These are phyloP conservation scores for Xiphorhynchus elegans DNA, from an alignment of 2,113 vertebrate species.

Conservation along the genomic window DNA sequence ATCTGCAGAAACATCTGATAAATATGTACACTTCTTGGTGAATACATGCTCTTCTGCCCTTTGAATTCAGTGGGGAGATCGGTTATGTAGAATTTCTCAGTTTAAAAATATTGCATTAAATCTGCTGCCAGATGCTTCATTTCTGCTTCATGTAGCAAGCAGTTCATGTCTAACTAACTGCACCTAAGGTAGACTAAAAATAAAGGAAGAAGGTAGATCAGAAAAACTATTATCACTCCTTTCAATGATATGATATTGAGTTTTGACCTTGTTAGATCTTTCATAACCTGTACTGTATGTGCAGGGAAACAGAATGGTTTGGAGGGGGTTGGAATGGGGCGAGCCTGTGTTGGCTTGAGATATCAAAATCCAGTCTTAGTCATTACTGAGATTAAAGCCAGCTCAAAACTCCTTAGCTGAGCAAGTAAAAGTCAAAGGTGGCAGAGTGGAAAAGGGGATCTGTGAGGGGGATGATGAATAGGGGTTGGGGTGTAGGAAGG, in stretches of 20 bases:
- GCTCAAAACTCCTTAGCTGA: neutral
- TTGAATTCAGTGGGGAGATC: neutral
- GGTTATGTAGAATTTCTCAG: neutral
- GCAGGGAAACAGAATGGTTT: neutral
- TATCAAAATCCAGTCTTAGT: neutral
- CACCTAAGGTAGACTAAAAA: neutral
- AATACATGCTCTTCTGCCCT: neutral
- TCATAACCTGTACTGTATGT: neutral
- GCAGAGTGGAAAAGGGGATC: neutral
- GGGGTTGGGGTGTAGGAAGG: neutral
- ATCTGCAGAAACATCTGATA: neutral
- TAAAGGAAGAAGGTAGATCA: neutral
- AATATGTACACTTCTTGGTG: neutral
- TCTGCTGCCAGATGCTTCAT: neutral
- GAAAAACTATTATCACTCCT: neutral
- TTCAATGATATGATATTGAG: neutral
- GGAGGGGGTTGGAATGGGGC: fast-evolving
- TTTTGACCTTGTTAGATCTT: neutral
- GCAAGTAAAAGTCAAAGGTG: neutral
- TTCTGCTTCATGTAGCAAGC: neutral
- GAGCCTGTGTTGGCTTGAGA: neutral
- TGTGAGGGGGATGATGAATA: neutral
- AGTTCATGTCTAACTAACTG: neutral
- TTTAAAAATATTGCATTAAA: neutral
- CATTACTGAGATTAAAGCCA: neutral